Base-by-base conservation (phyloP, 2,797 vertebrate genomes). In the Poeciliopsis paucimaculata region DNA sequence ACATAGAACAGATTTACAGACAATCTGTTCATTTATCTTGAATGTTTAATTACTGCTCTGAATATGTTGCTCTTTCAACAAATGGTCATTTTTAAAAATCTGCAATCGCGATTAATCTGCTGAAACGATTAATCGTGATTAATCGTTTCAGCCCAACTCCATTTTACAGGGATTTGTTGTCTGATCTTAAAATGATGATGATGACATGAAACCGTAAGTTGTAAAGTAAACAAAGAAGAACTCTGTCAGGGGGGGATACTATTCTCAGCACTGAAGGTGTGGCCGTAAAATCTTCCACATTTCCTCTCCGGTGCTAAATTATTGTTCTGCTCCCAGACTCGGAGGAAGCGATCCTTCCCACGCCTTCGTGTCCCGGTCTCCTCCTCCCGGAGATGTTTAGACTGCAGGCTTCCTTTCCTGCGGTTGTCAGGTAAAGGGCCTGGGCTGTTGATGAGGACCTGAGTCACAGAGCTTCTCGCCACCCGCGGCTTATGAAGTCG, bases 321-420 rank as follows among this genome's bases (percentile, higher is more conserved):
- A 93, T 94, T 93, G 92, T 94, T 91, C 79, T 89, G 78, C 51
- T 87, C 80, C 36, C 39, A 78, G 88, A 87, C 84, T 77, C 34
- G 23, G 74, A 87, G 93, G 93, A 94, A 93, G 70, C 3, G 79
- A 90, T 89, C 88, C 92, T 92, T 90, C 93, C 94, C 91, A 91
- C 92, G 87, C 90, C 82, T 83, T 77, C 76, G 85, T 80, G 72
- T 84, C 76, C 57, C 73, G 72, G n/a, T 80, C 89, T 70, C 85
- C 90, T 85, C 81, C 86, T 89, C 81, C 73, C 73, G 86, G 72
- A 80, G 76, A 88, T 92, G 92, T 95, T 94, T 93, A 77, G 81
- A 83, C 79, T 75, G 83, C 73, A 76, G 79, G 76, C 71, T 92
- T 95, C 92, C 90, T 90, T 62, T 55, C 0, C 36, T 9, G 72